Evolutionary conservation across 2,888 invertebrate species (phyloP), one percentile per base, ranked within the genome.

Genomic region (Trissolcus japonicus): DNA sequence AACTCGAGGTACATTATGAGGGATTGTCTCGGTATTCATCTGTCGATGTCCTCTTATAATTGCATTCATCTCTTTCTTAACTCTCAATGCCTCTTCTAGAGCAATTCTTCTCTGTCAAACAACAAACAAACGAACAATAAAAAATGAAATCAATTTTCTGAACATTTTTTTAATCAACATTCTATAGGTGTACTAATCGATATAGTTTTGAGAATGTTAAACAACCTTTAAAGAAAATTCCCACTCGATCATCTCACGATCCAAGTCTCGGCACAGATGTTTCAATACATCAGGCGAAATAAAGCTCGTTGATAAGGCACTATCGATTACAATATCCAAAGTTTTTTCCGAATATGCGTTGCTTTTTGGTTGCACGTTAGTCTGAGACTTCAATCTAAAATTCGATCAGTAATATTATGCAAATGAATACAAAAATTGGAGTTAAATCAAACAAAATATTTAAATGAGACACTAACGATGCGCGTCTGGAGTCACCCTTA

Each of bases 141-240:
- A 25, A 61, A 7, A 50, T 48, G 54, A 54, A 4, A 43, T 17
- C 51, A 51, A 19, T 19, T 35, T 35, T 6, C 11, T 29, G 29
- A 7, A 29, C 6, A 7, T 3, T 4, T 43, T 43, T 14, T 13
- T 43, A n/a, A n/a, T n/a, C 6, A 43, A 43, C 4, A 6, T 14
- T 46, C 0, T 7, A 46, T 16, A 46, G 7, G 9, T 46, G 1
- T 46, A 14, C 4, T 46, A 6, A 43, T 4, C 43, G 14, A 46
- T 14, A 14, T 46, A 16, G 11, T 46, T 46, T 4, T 46, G 9
- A 35, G 1, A 51, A 13, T 51, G 14, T 3, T 14, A 14, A 48
- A 51, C 81, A 84, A 93, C 94, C 90, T 93, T 93, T 1, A 90
- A 84, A 84, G 94, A 92, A 85, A 94, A 93, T 85, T 94, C 94